These are phyloP conservation scores for Thermophis baileyi DNA, from an alignment of 2,113 vertebrate species.

Conservation along the genomic window DNA sequence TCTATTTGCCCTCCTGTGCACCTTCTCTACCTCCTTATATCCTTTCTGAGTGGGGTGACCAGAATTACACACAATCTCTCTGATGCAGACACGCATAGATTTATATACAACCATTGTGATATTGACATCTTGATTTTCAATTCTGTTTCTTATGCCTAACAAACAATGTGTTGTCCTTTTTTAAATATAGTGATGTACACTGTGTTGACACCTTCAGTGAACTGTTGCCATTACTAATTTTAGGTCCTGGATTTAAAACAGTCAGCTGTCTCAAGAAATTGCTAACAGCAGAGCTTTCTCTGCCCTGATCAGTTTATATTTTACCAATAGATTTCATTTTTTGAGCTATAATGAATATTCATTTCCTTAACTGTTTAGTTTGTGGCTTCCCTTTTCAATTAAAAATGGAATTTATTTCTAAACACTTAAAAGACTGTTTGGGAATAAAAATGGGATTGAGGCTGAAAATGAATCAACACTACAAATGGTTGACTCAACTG, in stretches of 20 bases:
- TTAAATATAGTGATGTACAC: not conserved
- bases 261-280: not conserved
- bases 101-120: not conserved
- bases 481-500: not conserved
- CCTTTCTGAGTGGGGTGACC: not conserved
- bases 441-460: not conserved
- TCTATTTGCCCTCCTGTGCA: not conserved
- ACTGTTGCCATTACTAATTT: not conserved
- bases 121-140: not conserved
- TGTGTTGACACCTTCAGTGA: not conserved
- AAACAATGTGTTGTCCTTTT: not conserved
- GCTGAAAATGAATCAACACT: not conserved
- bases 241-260: not conserved
- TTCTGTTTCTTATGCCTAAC: not conserved
- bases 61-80: not conserved
- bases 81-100: not conserved
- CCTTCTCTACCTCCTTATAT: not conserved
- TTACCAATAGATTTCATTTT: not conserved
- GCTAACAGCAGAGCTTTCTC: not conserved
- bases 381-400: not conserved
- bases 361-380: not conserved
- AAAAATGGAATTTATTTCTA: not conserved
- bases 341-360: not conserved
- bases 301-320: not conserved
- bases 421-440: not conserved